Conservation (phyloP, 35 echinoderm and acorn worm genomes). For the Lytechinus pictus region DNA sequence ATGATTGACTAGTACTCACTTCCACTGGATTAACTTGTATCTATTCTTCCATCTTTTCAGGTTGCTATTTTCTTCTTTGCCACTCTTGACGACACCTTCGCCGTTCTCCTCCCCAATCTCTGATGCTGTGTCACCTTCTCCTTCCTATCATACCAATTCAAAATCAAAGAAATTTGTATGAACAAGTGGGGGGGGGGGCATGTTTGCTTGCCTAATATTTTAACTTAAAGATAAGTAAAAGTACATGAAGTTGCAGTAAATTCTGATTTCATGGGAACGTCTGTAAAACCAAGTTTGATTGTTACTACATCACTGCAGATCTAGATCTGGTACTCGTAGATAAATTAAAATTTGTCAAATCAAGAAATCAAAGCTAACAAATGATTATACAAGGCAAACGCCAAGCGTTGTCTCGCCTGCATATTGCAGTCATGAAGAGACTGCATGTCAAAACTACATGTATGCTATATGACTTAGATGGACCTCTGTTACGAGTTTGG, state of each 20-base stretch:
- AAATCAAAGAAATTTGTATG: not conserved
- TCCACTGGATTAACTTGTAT: not conserved
- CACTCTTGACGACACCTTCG: not conserved
- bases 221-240: not conserved
- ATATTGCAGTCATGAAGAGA: too few relatives aligned
- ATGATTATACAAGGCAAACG: too few relatives aligned
- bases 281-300: too few relatives aligned
- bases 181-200: not conserved
- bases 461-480: too few relatives aligned
- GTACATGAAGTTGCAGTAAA: not conserved
- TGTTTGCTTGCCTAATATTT: too few relatives aligned
- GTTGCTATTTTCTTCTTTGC: not conserved
- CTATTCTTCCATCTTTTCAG: not conserved
- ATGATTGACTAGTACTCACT: not conserved
- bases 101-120: not conserved
- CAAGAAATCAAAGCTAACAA: too few relatives aligned
- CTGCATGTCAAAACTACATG: too few relatives aligned
- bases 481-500: too few relatives aligned
- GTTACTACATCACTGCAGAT: too few relatives aligned
- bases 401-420: too few relatives aligned
- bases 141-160: not conserved
- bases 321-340: too few relatives aligned
- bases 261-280: not conserved
- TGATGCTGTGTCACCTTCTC: constrained; percentile 1
- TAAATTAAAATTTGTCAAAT: too few relatives aligned